Evolutionary conservation across 92 coral and sea anemone species (phyloP).

Genomic region (Porites evermanni): DNA sequence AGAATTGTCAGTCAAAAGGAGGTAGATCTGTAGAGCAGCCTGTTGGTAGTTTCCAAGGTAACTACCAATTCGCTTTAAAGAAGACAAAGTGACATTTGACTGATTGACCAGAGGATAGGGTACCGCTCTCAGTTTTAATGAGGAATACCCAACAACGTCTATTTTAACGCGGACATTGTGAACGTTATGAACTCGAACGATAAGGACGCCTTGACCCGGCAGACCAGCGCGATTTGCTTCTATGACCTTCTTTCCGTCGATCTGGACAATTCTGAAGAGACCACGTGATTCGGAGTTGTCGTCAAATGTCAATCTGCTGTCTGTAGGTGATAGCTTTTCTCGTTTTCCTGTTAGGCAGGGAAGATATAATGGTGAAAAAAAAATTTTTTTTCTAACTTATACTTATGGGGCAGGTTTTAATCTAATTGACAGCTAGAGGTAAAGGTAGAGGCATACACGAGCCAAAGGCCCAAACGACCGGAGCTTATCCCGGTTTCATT

Average conservation of each 20-base stretch:
- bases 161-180: constrained; percentile 66
- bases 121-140: constrained; percentile 39
- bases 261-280: constrained; percentile 53
- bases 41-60: constrained; percentile 58
- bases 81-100: constrained; percentile 31
- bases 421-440: no score
- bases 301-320: constrained; percentile 68
- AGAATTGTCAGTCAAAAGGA: constrained; percentile 67
- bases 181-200: constrained; percentile 67
- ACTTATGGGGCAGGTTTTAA: not conserved
- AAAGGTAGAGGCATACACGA: no score
- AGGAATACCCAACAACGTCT: constrained; percentile 57
- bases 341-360: constrained; percentile 28
- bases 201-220: constrained; percentile 67
- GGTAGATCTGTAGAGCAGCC: constrained; percentile 49
- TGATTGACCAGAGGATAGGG: constrained; percentile 44
- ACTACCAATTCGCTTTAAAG: constrained; percentile 68
- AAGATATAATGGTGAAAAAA: not conserved
- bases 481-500: no score
- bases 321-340: constrained; percentile 44
- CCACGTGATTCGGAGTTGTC: constrained; percentile 69
- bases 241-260: constrained; percentile 22
- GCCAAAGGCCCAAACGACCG: no score
- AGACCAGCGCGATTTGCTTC: constrained; percentile 55
- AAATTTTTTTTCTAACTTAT: not conserved